Evolutionary conservation across 2,888 invertebrate genomes (phyloP).

Genomic region (Andrena flavipes): DNA sequence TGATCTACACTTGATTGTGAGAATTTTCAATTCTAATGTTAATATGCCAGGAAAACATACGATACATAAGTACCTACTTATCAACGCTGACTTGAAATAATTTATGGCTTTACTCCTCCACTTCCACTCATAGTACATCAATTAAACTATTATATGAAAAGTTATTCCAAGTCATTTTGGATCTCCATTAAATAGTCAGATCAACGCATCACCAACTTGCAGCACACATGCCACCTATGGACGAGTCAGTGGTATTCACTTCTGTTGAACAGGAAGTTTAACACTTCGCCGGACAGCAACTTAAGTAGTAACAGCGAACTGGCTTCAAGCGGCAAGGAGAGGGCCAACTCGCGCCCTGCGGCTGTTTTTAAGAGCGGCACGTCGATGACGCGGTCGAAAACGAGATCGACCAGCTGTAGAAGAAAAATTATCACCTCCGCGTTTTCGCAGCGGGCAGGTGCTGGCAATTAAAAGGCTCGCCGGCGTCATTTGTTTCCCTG

Average conservation of each 20-base stretch:
- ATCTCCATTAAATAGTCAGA: background rate
- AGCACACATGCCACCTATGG: too few species aligned
- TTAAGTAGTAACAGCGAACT: background rate
- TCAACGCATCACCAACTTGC: too few species aligned
- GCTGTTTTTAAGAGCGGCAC: slow-evolving; percentile 28
- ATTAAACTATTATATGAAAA: too few species aligned
- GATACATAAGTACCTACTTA: too few species aligned
- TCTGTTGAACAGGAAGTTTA: too few species aligned
- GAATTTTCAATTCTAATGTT: background rate
- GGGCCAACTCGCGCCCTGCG: background rate
- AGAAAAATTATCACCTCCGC: slow-evolving; percentile 73
- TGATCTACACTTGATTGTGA: background rate
- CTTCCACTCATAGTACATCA: too few species aligned
- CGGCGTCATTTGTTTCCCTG: slow-evolving; percentile 78
- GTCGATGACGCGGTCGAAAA: slow-evolving; percentile 66
- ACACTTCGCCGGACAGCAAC: background rate
- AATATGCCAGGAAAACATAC: too few species aligned
- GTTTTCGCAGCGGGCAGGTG: slow-evolving; percentile 77
- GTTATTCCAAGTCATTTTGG: too few species aligned
- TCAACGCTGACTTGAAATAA: too few species aligned
- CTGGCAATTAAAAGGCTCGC: slow-evolving; percentile 80
- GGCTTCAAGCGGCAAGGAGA: background rate
- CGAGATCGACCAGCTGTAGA: slow-evolving; percentile 76
- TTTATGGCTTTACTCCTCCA: too few species aligned
- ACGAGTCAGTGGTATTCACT: too few species aligned